phyloP scores from a whole-genome alignment of 2,888 invertebrate species.

The Pollenia labialis region DNA sequence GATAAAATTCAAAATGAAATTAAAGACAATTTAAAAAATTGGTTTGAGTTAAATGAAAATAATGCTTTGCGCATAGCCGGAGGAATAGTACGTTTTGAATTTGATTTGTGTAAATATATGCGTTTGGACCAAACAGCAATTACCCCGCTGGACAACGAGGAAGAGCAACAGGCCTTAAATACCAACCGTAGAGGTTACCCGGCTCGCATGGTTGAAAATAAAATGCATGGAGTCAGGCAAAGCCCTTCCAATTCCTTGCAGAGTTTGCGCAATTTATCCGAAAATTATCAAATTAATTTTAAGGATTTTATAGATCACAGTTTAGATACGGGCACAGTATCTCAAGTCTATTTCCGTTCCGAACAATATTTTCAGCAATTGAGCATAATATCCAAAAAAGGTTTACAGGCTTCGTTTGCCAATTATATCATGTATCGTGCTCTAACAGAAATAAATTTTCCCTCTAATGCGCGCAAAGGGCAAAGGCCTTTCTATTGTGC shows the following conservation, averaged over 20 bases:
- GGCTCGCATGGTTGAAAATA: constrained; percentile 71
- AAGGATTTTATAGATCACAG: constrained; percentile 78
- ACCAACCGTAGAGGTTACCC: constrained; percentile 1
- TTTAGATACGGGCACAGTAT: constrained; percentile 75
- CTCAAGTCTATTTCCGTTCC: constrained; percentile 78
- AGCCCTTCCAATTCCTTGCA: constrained; percentile 49
- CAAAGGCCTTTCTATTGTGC: constrained; percentile 77
- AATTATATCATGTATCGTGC: constrained; percentile 81
- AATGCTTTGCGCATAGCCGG: constrained; percentile 78
- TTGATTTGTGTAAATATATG: constrained; percentile 79
- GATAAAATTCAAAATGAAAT: constrained; percentile 77
- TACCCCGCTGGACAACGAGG: constrained; percentile 23
- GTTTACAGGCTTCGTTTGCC: constrained; percentile 76
- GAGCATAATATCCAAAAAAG: constrained; percentile 74
- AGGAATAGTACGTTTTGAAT: constrained; percentile 80
- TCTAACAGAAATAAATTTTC: constrained; percentile 75
- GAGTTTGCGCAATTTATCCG: constrained; percentile 75
- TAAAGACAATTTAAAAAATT: constrained; percentile 78
- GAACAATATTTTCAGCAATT: constrained; percentile 78
- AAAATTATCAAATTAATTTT: constrained; percentile 77
- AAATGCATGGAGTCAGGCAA: constrained; percentile 65
- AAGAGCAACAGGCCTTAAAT: not conserved
- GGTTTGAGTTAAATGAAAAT: constrained; percentile 77
- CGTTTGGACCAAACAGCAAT: constrained; percentile 73
- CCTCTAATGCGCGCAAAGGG: constrained; percentile 61